Evolutionary conservation across 2,113 vertebrate genomes (phyloP), one percentile per base, ranked within the genome.

Genomic region (Seriola aureovittata): DNA sequence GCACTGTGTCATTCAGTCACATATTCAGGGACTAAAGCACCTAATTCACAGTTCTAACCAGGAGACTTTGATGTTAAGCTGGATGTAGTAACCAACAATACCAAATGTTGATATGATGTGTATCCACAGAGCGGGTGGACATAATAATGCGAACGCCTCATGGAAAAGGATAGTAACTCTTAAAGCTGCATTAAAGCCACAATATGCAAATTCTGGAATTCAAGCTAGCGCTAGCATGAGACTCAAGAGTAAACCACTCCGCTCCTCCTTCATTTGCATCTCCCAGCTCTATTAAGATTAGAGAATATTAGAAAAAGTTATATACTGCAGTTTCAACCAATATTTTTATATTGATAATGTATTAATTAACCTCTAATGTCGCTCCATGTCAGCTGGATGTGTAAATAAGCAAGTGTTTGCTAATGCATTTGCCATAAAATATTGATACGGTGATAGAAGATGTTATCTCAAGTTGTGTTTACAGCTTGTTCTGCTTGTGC

Each of bases 1-100:
- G 40, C 59, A 42, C 17, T 77, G 75, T 68, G 25, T 55, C 65
- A 62, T 65, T 81, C 54, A 60, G 23, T 29, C 34, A 29, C 68
- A 42, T 17, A n/a, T 54, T 80, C 44, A 83, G 55, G 55, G 64
- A 78, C 60, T 73, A 85, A 66, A 63, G 34, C 42, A 52, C 17
- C 52, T 63, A 50, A 50, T 25, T 71, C 40, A 60, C 58, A 32
- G 13, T 4, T 54, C 70, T 58, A 55, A 11, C 25, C n/a, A 42
- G 10, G 54, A 52, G 17, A n/a, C 38, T 44, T 32, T 9, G 44
- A 69, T 54, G 29, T 63, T 69, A 36, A 80, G 25, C 29, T 62
- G 9, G 9, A 42, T 36, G 50, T 40, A 71, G 21, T 52, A 63
- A 71, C 46, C 17, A 42, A 36, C 23, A 74, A 65, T n/a, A 68